Conservation (phyloP, 2,113 vertebrate genomes). For the Globicephala melas region DNA sequence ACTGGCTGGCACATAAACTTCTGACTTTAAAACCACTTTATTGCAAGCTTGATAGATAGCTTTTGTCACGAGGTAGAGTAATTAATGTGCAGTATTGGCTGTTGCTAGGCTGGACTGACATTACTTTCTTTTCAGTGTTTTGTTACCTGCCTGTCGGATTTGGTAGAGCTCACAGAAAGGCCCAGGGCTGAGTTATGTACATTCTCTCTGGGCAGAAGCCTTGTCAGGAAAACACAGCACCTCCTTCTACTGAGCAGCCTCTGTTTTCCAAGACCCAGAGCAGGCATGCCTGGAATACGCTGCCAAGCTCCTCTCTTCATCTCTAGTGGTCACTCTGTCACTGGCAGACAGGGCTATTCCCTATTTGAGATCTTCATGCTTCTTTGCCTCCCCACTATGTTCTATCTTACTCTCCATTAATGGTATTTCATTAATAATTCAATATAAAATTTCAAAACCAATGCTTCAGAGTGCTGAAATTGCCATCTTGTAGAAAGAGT, state of each 20-base stretch:
- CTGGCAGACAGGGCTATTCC: background rate
- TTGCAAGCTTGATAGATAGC: constrained; percentile 58
- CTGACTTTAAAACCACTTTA: constrained; percentile 68
- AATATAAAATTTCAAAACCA: constrained; percentile 32
- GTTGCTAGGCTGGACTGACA: background rate
- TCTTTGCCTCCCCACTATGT: background rate
- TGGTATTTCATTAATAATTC: constrained; percentile 8
- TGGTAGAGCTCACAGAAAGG: background rate
- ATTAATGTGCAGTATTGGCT: constrained; percentile 49
- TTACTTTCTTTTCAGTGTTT: background rate
- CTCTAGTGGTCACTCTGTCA: background rate
- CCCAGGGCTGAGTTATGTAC: constrained; percentile 21
- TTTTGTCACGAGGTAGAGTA: constrained; percentile 51
- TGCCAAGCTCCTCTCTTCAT: background rate
- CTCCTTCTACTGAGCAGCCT: background rate
- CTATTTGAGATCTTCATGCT: background rate
- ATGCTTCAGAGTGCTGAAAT: background rate
- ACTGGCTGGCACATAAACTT: constrained; percentile 55
- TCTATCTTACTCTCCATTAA: background rate
- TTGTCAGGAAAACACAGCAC: constrained; percentile 44
- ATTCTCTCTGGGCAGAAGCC: background rate
- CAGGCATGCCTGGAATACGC: background rate
- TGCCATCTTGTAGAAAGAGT: background rate
- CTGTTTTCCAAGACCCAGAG: background rate
- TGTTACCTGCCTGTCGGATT: background rate